Conservation (phyloP, 2,888 invertebrate genomes). For the Drosophila maculinotata region DNA sequence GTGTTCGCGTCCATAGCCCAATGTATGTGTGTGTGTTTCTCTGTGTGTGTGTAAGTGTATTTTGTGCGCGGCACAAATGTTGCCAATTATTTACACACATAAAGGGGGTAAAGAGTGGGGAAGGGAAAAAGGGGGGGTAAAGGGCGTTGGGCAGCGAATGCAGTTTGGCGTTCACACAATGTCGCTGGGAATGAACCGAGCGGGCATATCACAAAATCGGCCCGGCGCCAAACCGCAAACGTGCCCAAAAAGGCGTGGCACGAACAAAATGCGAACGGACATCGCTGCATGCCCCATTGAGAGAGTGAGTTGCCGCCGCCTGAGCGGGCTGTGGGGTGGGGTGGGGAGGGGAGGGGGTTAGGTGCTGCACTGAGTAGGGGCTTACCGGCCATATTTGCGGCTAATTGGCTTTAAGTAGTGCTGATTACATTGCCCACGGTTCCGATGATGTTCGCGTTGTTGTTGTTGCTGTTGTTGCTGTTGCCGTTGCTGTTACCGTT, state of each 20-base stretch:
- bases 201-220: conserved; percentile 68
- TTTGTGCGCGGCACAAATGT: conserved; percentile 69
- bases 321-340: not conserved
- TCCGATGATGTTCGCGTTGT: conserved; percentile 40
- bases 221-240: conserved; percentile 67
- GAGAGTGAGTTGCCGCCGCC: conserved; percentile 22
- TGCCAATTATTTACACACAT: conserved; percentile 79
- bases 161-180: conserved; percentile 64
- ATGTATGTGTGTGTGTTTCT: conserved; percentile 7
- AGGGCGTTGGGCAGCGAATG: conserved; percentile 2
- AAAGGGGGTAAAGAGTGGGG: conserved; percentile 7
- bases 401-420: conserved; percentile 80
- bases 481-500: conserved; percentile 23
- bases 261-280: conserved; percentile 71
- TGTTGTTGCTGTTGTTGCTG: conserved; percentile 11
- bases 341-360: not conserved
- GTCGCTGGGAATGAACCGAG: conserved; percentile 52
- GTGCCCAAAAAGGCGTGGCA: conserved; percentile 77
- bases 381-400: conserved; percentile 80
- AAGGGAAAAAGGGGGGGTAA: not conserved
- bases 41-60: conserved; percentile 35
- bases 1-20: conserved; percentile 1
- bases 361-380: conserved; percentile 39
- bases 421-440: conserved; percentile 72
- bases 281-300: conserved; percentile 69